Conservation (phyloP, 2,113 vertebrate species). For the Oreochromis niloticus region DNA sequence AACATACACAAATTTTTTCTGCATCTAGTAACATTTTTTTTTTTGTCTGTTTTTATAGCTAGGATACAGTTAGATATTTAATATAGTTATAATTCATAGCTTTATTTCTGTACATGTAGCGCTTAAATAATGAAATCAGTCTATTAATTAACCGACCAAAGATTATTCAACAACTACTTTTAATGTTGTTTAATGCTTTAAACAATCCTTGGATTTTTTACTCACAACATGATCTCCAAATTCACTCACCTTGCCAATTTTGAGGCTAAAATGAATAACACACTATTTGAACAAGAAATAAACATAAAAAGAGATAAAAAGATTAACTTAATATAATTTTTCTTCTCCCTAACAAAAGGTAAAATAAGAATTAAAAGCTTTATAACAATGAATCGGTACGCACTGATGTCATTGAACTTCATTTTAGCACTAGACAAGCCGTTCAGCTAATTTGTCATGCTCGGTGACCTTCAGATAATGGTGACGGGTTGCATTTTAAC, state of each 20-base stretch:
- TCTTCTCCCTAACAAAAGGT: not conserved
- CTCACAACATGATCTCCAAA: not conserved
- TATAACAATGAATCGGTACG: not conserved
- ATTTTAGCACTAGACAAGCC: not conserved
- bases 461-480: not conserved
- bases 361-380: not conserved
- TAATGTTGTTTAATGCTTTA: not conserved
- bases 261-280: not conserved
- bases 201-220: not conserved
- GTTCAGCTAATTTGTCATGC: not conserved
- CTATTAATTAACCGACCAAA: not conserved
- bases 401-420: not conserved
- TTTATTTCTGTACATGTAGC: not conserved
- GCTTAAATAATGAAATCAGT: not conserved
- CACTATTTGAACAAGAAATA: not conserved
- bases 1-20: not conserved
- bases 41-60: not conserved
- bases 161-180: not conserved
- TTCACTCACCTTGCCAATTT: not conserved
- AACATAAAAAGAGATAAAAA: not conserved
- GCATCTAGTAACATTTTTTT: not conserved
- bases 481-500: not conserved
- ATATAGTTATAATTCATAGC: not conserved
- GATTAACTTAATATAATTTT: not conserved
- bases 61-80: not conserved